Percentiles rank a stretch among this genome's conserved stretches.
Conservation (phyloP, 2,113 vertebrate species). For the Progne subis region DNA sequence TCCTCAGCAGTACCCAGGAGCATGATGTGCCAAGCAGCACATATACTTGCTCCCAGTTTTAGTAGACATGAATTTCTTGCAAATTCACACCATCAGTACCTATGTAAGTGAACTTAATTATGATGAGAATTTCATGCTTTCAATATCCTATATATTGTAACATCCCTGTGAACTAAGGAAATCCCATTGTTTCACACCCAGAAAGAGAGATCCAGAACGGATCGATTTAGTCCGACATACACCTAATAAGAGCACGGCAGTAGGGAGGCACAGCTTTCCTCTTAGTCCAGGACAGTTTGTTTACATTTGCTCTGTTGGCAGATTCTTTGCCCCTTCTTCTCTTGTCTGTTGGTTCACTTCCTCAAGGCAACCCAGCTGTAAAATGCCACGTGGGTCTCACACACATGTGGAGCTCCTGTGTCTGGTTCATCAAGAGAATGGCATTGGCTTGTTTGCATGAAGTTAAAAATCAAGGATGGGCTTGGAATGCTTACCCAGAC, state of each 20-base stretch:
- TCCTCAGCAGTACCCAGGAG: background rate
- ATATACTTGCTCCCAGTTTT: background rate
- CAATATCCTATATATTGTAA: background rate
- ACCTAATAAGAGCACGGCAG: fast-evolving
- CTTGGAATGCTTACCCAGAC: background rate
- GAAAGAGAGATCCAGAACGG: background rate
- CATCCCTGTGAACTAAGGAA: background rate
- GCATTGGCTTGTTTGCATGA: background rate
- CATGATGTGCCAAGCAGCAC: background rate
- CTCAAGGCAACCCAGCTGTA: background rate
- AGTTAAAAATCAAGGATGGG: background rate
- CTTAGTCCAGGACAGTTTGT: background rate
- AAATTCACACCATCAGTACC: background rate
- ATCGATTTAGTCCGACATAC: fast-evolving
- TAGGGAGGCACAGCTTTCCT: background rate
- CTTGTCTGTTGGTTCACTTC: background rate
- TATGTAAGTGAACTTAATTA: background rate
- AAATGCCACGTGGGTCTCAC: background rate
- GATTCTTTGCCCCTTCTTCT: background rate
- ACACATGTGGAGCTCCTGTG: background rate
- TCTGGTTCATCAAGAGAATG: background rate
- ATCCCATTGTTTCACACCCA: background rate
- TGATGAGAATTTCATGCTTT: background rate
- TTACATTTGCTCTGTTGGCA: background rate
- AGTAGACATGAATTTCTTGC: background rate